Evolutionary conservation across 2,113 vertebrate genomes (phyloP).

Genomic region (Cebidichthys violaceus): DNA sequence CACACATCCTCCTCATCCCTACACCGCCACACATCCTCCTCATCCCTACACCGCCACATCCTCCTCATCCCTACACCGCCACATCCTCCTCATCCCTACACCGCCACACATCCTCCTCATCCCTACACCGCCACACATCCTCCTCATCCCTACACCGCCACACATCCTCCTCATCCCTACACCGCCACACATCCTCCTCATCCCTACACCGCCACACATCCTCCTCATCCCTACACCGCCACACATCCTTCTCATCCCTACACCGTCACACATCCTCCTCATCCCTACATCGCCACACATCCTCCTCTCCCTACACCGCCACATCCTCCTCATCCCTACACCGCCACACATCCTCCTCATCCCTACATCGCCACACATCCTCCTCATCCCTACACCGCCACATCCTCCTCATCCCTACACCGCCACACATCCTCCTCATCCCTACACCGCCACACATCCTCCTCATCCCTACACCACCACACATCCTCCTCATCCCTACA

Average conservation of each 20-base stretch:
- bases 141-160: constrained; percentile 63
- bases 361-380: constrained; percentile 43
- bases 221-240: constrained; percentile 65
- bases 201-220: constrained; percentile 41
- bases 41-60: constrained; percentile 52
- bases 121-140: constrained; percentile 43
- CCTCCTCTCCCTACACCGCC: constrained; percentile 65
- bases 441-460: constrained; percentile 43
- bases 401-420: constrained; percentile 66
- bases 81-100: constrained; percentile 66
- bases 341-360: constrained; percentile 59
- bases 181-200: constrained; percentile 59
- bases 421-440: constrained; percentile 61
- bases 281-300: constrained; percentile 42
- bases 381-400: constrained; percentile 63
- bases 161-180: constrained; percentile 65
- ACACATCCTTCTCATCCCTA: constrained; percentile 64
- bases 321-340: constrained; percentile 66
- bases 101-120: constrained; percentile 59
- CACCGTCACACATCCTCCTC: constrained; percentile 57
- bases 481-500: constrained; percentile 65
- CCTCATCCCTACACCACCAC: constrained; percentile 62
- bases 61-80: constrained; percentile 65
- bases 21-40: constrained; percentile 55
- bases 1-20: constrained; percentile 63